phyloP scores from a whole-genome alignment of 2,888 invertebrate species.

The Epistrophella euchroma region DNA sequence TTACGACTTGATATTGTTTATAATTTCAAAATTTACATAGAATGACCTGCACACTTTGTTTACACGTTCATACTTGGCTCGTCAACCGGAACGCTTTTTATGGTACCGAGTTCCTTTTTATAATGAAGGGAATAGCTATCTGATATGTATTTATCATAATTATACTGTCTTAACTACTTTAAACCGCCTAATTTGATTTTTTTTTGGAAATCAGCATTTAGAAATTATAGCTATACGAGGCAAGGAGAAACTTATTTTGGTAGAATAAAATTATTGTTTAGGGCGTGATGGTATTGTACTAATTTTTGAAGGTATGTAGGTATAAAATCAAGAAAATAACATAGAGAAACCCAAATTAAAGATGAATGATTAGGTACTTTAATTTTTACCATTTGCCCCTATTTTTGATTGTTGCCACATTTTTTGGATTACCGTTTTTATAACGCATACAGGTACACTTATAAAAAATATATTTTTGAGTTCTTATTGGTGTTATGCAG shows the following conservation, averaged over 20 bases:
- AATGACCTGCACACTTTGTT: slow-evolving; percentile 32
- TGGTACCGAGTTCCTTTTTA: neutral
- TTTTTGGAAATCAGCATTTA: neutral
- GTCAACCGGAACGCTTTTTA: slow-evolving; percentile 6
- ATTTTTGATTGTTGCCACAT: too few relatives aligned
- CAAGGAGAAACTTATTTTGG: neutral
- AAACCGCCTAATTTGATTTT: neutral
- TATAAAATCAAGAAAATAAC: too few relatives aligned
- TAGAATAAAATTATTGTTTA: neutral
- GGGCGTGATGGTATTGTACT: too few relatives aligned
- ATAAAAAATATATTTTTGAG: too few relatives aligned
- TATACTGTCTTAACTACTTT: neutral
- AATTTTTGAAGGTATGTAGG: too few relatives aligned
- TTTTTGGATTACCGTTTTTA: too few relatives aligned
- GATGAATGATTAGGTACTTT: too few relatives aligned
- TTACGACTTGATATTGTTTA: slow-evolving; percentile 21
- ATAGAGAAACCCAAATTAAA: too few relatives aligned
- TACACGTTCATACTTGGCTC: slow-evolving; percentile 23
- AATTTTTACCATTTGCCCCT: too few relatives aligned
- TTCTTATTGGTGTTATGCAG: too few relatives aligned
- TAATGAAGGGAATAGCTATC: neutral
- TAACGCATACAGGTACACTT: too few relatives aligned
- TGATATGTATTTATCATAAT: slow-evolving; percentile 16
- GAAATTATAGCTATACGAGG: neutral
- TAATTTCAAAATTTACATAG: neutral